These are phyloP conservation scores for Agapostemon virescens DNA, from an alignment of 2,888 invertebrate species.

Conservation along the genomic window DNA sequence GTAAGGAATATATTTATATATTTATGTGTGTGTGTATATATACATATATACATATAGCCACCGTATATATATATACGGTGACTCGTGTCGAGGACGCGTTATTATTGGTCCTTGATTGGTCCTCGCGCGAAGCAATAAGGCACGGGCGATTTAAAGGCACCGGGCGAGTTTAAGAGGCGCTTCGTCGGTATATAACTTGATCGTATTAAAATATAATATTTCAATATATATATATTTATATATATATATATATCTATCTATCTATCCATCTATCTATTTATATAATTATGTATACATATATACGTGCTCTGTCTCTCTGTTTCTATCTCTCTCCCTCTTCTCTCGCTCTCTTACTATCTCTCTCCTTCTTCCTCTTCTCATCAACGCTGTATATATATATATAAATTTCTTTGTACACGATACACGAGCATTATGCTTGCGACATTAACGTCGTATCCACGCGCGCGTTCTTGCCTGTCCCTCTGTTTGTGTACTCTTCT, in stretches of 20 bases:
- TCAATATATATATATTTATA: conserved; percentile 61
- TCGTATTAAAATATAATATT: conserved; percentile 74
- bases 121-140: conserved; percentile 66
- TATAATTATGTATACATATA: not conserved
- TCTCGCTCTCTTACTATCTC: no score
- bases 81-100: conserved; percentile 48
- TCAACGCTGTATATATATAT: conserved; percentile 42
- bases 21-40: not conserved
- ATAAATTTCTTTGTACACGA: conserved; percentile 60
- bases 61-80: conserved; percentile 19
- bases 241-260: conserved; percentile 43
- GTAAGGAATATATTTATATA: not conserved
- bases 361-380: no score
- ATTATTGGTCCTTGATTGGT: conserved; percentile 63
- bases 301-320: conserved; percentile 20
- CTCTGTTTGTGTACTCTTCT: conserved; percentile 5
- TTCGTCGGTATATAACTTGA: conserved; percentile 61
- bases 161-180: conserved; percentile 57
- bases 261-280: conserved; percentile 27
- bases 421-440: conserved; percentile 61
- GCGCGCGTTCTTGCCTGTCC: not conserved
- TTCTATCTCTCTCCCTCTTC: no score
- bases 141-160: conserved; percentile 68
- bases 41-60: not conserved
- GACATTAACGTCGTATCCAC: conserved; percentile 21